Percentiles rank a stretch among this genome's conserved stretches.
Conservation (phyloP, 2,888 invertebrate species). For the Esperia sulphurella region DNA sequence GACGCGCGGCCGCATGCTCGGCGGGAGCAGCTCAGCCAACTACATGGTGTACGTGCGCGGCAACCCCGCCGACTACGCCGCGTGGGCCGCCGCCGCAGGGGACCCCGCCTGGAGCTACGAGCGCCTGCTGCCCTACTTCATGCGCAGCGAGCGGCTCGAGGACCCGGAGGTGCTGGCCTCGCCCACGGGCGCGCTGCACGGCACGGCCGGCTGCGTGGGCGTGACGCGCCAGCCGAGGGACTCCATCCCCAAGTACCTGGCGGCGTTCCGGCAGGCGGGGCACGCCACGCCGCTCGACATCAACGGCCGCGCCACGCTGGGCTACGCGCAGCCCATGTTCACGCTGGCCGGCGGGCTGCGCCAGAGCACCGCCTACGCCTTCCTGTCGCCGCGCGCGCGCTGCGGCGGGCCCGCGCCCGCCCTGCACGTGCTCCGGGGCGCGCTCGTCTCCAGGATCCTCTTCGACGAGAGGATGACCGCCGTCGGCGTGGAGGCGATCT, state of each 20-base stretch:
- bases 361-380: conserved; percentile 14
- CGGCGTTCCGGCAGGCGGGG: neutral
- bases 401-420: neutral
- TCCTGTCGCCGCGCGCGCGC: conserved; percentile 12
- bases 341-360: conserved; percentile 6
- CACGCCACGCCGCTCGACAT: neutral
- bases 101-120: conserved; percentile 26
- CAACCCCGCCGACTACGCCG: conserved; percentile 21
- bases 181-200: conserved; percentile 16
- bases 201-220: conserved; percentile 25
- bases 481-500: neutral
- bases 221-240: conserved; percentile 20
- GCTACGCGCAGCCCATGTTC: neutral
- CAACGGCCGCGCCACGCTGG: neutral
- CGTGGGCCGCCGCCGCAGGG: conserved; percentile 24
- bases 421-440: neutral
- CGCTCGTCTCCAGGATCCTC: neutral
- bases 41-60: conserved; percentile 27
- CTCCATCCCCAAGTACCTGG: conserved; percentile 4
- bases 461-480: neutral
- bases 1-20: conserved; percentile 23
- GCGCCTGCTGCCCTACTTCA: conserved; percentile 24
- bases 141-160: conserved; percentile 25
- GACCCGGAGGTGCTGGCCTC: conserved; percentile 16
- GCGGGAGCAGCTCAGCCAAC: conserved; percentile 26